Percentiles rank a stretch among this genome's conserved stretches.
Conservation (phyloP, 2,797 vertebrate species). For the Premnoplex brunnescens region DNA sequence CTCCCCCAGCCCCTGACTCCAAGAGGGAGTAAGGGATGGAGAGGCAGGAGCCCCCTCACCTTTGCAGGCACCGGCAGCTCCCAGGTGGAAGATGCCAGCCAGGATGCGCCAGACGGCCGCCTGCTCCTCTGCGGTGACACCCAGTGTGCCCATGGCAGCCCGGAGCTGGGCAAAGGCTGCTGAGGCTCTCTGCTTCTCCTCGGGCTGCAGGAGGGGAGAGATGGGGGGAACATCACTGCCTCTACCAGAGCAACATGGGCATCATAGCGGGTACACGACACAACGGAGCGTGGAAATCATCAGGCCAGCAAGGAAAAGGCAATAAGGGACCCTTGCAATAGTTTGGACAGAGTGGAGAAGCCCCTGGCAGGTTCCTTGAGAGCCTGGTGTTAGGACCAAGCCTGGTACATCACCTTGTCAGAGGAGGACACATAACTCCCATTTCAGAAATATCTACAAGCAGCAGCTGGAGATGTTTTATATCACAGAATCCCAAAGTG, state of each 20-base stretch:
- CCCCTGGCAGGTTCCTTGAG: accelerated
- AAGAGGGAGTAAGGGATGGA: accelerated
- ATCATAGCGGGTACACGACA: accelerated
- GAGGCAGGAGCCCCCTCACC: constrained; percentile 71
- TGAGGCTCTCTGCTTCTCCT: constrained; percentile 88
- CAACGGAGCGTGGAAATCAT: accelerated
- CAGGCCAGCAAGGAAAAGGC: neutral
- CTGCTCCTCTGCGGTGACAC: constrained; percentile 83
- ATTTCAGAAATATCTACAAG: neutral
- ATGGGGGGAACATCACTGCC: neutral
- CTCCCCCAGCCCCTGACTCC: accelerated
- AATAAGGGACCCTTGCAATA: accelerated
- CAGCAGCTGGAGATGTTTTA: neutral
- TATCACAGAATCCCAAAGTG: neutral
- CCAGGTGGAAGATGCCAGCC: constrained; percentile 92
- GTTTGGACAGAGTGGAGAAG: neutral
- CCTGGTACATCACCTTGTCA: accelerated
- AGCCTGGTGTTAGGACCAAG: neutral
- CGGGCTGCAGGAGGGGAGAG: constrained; percentile 75
- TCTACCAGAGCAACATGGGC: neutral
- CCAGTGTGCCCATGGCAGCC: constrained; percentile 87
- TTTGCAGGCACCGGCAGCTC: constrained; percentile 90
- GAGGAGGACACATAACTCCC: accelerated
- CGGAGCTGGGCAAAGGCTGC: constrained; percentile 84
- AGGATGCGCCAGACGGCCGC: constrained; percentile 87